Evolutionary conservation across 2,113 vertebrate species (phyloP).

Genomic region (Anthoscopus minutus): DNA sequence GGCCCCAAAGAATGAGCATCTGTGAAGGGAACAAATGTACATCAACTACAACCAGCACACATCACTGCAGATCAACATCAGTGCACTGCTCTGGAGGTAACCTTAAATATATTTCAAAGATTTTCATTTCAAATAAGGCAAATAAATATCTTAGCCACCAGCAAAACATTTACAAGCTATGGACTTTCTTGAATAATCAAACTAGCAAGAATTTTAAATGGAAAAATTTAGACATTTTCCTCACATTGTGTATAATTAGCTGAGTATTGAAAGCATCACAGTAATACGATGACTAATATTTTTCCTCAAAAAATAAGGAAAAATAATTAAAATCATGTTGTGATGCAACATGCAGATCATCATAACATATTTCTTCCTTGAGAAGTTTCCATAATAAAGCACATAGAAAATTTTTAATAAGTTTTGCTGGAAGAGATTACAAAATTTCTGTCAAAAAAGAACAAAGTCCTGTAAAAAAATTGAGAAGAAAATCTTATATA

Average conservation of each 20-base stretch:
- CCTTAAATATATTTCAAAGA: background rate
- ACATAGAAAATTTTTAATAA: background rate
- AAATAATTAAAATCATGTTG: background rate
- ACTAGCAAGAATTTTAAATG: background rate
- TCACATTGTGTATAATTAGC: background rate
- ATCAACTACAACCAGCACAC: rapidly evolving
- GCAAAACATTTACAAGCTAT: background rate
- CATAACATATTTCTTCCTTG: background rate
- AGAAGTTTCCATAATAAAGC: background rate
- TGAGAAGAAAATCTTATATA: background rate
- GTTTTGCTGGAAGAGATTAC: background rate
- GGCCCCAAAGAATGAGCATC: background rate
- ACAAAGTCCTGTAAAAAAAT: background rate
- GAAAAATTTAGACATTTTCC: background rate
- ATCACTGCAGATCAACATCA: background rate
- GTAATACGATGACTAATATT: background rate
- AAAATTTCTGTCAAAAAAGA: background rate
- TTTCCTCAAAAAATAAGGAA: background rate
- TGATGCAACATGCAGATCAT: background rate
- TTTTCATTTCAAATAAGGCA: background rate
- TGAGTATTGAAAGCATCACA: background rate
- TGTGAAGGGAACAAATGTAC: rapidly evolving
- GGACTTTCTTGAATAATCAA: background rate
- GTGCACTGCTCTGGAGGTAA: background rate
- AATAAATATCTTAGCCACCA: background rate